Evolutionary conservation across 2,888 invertebrate species (phyloP).

Genomic region (Balanococcus diminutus): DNA sequence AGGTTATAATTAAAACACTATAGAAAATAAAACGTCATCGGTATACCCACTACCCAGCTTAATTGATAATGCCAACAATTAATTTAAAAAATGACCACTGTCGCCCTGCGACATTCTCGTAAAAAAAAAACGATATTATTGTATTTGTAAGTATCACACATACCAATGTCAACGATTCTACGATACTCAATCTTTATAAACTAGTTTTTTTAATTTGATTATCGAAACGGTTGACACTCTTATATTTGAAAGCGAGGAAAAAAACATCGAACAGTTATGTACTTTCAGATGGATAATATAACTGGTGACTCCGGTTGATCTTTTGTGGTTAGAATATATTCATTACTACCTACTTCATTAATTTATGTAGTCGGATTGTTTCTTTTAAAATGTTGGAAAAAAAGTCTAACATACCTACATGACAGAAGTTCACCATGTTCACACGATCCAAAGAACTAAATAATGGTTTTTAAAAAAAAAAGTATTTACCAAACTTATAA

Average conservation of each 20-base stretch:
- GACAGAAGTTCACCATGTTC: constrained; percentile 4
- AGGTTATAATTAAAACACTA: neutral
- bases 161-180: neutral
- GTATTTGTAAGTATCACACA: no score
- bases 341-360: neutral
- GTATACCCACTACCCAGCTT: no score
- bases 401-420: neutral
- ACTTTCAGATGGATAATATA: neutral
- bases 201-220: constrained; percentile 19
- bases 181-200: neutral
- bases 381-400: neutral
- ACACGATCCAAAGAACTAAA: constrained; percentile 21
- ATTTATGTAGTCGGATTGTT: neutral
- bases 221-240: neutral
- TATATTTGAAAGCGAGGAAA: neutral
- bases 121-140: neutral
- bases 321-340: neutral
- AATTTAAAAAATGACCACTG: no score
- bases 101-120: no score
- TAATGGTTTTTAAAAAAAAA: no score
- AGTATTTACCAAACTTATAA: no score
- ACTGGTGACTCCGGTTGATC: neutral
- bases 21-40: no score
- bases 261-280: neutral
- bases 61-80: no score